Conservation (phyloP, 2,888 invertebrate genomes). For the Caenorhabditis uteleia region DNA sequence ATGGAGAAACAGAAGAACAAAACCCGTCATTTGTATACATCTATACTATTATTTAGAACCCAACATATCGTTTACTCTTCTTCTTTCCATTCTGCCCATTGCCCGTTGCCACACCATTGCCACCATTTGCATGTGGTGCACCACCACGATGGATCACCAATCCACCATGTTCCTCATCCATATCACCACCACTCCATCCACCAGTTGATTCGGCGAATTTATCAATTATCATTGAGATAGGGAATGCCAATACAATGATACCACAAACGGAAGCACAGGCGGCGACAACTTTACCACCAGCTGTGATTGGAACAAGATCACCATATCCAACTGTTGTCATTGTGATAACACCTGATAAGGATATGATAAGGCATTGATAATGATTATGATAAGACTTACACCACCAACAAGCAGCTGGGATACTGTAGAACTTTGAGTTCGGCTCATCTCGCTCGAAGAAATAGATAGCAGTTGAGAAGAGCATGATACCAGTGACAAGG, state of each 20-base stretch:
- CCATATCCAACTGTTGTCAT: constrained; percentile 65
- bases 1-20: neutral
- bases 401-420: constrained; percentile 69
- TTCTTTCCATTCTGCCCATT: constrained; percentile 14
- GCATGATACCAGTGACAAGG: constrained; percentile 66
- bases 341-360: constrained; percentile 52
- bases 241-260: constrained; percentile 67
- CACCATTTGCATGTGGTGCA: constrained; percentile 16
- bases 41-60: constrained; percentile 25
- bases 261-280: constrained; percentile 66
- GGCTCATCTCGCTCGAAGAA: constrained; percentile 68
- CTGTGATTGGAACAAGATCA: constrained; percentile 65
- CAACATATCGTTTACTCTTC: constrained; percentile 41
- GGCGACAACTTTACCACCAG: constrained; percentile 67
- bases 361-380: neutral
- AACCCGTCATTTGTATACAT: no score
- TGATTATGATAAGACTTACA: constrained; percentile 45
- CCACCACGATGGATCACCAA: no score
- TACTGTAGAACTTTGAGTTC: constrained; percentile 66
- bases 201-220: constrained; percentile 67
- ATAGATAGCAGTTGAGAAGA: constrained; percentile 67
- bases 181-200: constrained; percentile 49
- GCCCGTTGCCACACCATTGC: neutral
- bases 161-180: constrained; percentile 32
- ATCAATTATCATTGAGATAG: constrained; percentile 69